Conservation (phyloP, 2,113 vertebrate species). For the Saguinus midas region DNA sequence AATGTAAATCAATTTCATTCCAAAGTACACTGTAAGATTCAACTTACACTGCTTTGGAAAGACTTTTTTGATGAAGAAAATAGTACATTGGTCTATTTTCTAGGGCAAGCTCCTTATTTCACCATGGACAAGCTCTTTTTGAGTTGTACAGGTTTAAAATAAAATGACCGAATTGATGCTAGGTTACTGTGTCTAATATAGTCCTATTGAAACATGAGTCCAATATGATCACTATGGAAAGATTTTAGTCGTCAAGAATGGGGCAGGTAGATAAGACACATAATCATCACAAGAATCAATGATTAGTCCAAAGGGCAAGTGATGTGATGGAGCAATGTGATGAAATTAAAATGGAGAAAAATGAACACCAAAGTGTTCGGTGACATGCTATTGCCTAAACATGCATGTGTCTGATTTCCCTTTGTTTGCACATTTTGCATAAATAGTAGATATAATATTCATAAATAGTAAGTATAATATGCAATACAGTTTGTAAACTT, state of each 20-base stretch:
- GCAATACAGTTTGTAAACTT: background rate
- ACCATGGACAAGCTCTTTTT: background rate
- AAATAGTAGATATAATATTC: background rate
- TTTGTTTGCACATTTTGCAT: background rate
- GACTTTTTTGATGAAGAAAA: background rate
- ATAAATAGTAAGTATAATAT: background rate
- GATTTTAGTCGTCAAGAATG: background rate
- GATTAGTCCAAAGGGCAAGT: background rate
- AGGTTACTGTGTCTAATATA: background rate
- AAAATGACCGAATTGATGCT: background rate
- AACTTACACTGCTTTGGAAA: background rate
- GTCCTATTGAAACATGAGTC: background rate
- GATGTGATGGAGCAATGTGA: background rate
- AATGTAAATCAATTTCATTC: background rate
- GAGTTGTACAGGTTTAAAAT: conserved; percentile 2
- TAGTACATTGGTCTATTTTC: conserved; percentile 14
- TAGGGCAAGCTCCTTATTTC: background rate
- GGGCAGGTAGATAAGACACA: background rate
- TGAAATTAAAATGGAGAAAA: background rate
- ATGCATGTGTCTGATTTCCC: background rate
- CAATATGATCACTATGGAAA: background rate
- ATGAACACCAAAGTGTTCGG: background rate
- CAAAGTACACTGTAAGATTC: background rate
- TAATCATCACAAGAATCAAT: background rate
- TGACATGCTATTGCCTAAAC: background rate